Percentiles rank a stretch among this genome's conserved stretches.
Conservation (phyloP, 2,113 vertebrate genomes). For the Phoxinus phoxinus region DNA sequence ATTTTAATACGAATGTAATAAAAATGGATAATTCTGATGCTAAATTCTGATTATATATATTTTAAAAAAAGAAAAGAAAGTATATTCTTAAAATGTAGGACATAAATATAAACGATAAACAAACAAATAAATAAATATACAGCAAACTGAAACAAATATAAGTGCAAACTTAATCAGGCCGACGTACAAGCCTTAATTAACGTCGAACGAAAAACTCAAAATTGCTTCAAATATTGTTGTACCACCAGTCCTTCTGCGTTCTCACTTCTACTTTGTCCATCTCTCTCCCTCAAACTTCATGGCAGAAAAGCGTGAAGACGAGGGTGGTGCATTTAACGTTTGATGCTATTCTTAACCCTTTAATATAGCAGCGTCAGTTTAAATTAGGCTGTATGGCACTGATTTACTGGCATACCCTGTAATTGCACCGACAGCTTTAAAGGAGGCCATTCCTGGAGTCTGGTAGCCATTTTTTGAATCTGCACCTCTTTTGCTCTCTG, state of each 20-base stretch:
- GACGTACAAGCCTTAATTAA: too few relatives aligned
- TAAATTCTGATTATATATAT: neutral
- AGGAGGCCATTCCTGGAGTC: conserved; percentile 34
- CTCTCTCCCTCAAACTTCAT: neutral
- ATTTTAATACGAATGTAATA: neutral
- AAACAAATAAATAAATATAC: too few relatives aligned
- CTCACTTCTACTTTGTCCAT: neutral
- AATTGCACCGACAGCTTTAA: conserved; percentile 54
- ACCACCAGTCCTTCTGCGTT: neutral
- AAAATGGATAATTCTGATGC: neutral
- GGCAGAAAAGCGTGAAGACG: conserved; percentile 5
- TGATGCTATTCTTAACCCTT: conserved; percentile 56
- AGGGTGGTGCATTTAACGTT: neutral
- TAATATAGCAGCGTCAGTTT: conserved; percentile 55
- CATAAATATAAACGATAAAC: too few relatives aligned
- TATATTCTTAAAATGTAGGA: too few relatives aligned
- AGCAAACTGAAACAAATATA: too few relatives aligned
- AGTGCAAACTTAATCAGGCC: too few relatives aligned
- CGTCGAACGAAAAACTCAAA: neutral
- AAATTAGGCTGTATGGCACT: conserved; percentile 44
- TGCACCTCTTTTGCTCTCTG: neutral
- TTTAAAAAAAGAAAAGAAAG: too few relatives aligned
- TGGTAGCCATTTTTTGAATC: neutral
- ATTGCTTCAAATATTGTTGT: neutral
- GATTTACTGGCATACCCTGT: conserved; percentile 47